Conservation (phyloP, 2,888 invertebrate genomes). For the Chesias legatella region DNA sequence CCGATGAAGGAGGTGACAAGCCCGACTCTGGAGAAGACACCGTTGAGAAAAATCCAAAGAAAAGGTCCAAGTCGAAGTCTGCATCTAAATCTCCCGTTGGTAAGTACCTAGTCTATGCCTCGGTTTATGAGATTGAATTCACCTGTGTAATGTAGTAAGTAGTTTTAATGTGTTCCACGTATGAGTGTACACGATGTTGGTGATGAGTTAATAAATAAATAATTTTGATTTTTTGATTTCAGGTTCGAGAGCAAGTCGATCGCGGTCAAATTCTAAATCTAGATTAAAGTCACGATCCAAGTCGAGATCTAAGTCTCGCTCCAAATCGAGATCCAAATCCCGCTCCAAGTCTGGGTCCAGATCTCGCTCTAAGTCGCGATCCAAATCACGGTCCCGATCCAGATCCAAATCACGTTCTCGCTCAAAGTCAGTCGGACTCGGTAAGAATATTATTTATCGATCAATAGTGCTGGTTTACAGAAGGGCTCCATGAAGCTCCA, state of each 20-base stretch:
- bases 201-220: not conserved
- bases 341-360: conserved; percentile 33
- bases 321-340: conserved; percentile 36
- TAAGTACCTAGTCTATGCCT: conserved; percentile 16
- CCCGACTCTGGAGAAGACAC: not conserved
- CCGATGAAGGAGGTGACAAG: conserved; percentile 3
- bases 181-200: not conserved
- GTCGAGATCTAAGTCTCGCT: conserved; percentile 33
- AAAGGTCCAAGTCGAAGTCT: conserved; percentile 21
- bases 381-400: conserved; percentile 35
- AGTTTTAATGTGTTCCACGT: too few relatives aligned
- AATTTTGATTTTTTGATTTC: conserved; percentile 6
- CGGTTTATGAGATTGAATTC: not conserved
- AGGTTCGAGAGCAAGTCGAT: conserved; percentile 38
- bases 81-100: conserved; percentile 30
- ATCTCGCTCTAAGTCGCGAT: conserved; percentile 32
- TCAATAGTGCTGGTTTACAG: too few relatives aligned
- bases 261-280: conserved; percentile 32
- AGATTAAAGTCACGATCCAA: conserved; percentile 35
- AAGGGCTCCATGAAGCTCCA: too few relatives aligned
- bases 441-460: conserved; percentile 27
- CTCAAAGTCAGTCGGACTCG: conserved; percentile 45
- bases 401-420: conserved; percentile 32
- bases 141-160: too few relatives aligned
- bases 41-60: not conserved